A percentile compares a stretch with the other conserved stretches of the same genome.
Evolutionary conservation across 2,113 vertebrate species (phyloP).

Genomic region (Excalfactoria chinensis): DNA sequence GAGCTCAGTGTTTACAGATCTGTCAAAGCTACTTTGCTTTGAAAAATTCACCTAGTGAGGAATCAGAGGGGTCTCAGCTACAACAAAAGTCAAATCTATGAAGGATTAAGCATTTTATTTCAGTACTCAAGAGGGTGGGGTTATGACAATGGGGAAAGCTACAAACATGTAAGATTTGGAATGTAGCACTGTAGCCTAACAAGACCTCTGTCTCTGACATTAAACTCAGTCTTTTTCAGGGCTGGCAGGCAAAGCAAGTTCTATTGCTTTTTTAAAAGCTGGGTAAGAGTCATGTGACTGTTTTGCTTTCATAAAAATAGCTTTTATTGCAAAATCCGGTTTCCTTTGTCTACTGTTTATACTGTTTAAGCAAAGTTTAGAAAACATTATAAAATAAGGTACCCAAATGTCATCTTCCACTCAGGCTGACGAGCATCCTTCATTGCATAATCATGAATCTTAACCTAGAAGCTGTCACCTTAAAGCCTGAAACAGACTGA

Average conservation of each 20-base stretch:
- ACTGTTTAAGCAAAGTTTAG: constrained; percentile 61
- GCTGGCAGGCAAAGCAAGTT: constrained; percentile 55
- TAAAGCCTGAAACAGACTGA: background rate
- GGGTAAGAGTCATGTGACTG: constrained; percentile 36
- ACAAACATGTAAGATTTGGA: constrained; percentile 58
- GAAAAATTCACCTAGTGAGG: background rate
- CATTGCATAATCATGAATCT: background rate
- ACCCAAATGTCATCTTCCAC: constrained; percentile 18
- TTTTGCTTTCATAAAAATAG: constrained; percentile 67
- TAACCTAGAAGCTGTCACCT: background rate
- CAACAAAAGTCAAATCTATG: background rate
- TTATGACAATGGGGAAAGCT: constrained; percentile 16
- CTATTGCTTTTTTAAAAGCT: constrained; percentile 41
- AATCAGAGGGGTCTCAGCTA: background rate
- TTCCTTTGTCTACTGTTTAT: constrained; percentile 64
- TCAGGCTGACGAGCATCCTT: constrained; percentile 5
- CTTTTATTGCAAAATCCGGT: constrained; percentile 66
- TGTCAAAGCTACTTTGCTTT: background rate
- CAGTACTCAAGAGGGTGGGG: constrained; percentile 12
- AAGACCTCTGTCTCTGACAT: constrained; percentile 47
- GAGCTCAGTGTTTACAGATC: background rate
- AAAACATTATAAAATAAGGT: constrained; percentile 51
- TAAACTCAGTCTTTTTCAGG: constrained; percentile 48
- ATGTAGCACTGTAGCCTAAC: constrained; percentile 31
- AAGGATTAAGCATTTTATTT: constrained; percentile 33